Percentiles rank a stretch among this genome's conserved stretches.
Evolutionary conservation across 2,797 vertebrate species (phyloP).

Genomic region (Hemitrygon akajei): DNA sequence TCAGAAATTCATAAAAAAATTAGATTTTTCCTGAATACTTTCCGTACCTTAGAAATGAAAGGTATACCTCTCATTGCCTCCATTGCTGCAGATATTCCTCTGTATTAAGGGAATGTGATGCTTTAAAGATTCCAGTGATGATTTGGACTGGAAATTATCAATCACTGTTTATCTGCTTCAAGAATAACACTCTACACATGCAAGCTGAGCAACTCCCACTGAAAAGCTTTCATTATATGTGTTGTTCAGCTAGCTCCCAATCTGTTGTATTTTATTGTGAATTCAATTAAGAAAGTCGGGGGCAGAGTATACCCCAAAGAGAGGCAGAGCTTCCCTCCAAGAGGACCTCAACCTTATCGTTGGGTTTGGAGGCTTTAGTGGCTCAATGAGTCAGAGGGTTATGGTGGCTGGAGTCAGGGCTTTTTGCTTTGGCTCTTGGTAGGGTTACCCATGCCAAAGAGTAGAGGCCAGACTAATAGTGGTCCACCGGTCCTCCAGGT

Average conservation of each 20-base stretch:
- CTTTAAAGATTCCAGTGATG: not conserved
- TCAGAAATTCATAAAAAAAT: not conserved
- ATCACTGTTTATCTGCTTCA: not conserved
- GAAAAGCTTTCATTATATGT: not conserved
- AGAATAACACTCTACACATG: not conserved
- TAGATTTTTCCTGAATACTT: not conserved
- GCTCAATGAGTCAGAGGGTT: too few relatives aligned
- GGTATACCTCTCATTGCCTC: not conserved
- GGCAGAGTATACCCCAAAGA: not conserved
- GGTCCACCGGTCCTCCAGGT: too few relatives aligned
- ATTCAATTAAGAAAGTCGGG: not conserved
- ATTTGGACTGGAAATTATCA: not conserved
- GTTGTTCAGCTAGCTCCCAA: not conserved
- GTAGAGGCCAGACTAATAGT: too few relatives aligned
- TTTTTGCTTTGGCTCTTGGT: too few relatives aligned
- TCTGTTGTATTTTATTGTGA: not conserved
- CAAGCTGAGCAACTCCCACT: not conserved
- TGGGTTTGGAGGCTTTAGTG: too few relatives aligned
- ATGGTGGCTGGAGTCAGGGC: too few relatives aligned
- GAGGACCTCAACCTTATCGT: not conserved
- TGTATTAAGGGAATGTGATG: not conserved
- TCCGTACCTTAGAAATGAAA: not conserved
- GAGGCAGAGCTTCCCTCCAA: too few relatives aligned
- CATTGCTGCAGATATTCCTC: not conserved
- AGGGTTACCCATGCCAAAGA: too few relatives aligned